A percentile compares a stretch with the other conserved stretches of the same genome.
Conservation (phyloP, 2,113 vertebrate species). For the Formicarius rufipectus region DNA sequence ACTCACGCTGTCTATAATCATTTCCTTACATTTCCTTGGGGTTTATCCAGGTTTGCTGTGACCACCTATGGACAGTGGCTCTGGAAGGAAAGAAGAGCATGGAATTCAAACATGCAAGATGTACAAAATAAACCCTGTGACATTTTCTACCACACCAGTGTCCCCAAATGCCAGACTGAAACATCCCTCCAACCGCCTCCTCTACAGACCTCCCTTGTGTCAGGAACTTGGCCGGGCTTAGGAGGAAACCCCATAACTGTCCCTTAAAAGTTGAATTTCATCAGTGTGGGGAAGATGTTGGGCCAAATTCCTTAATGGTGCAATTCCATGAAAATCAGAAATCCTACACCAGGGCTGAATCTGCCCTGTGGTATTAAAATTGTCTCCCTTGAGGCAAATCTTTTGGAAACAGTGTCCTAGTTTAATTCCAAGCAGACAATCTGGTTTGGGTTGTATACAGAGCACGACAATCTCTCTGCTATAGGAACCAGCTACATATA, state of each 20-base stretch:
- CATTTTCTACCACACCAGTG: slow-evolving; percentile 32
- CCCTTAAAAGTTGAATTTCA: slow-evolving; percentile 70
- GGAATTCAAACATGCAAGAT: background rate
- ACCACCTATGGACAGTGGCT: background rate
- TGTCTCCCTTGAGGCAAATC: slow-evolving; percentile 49
- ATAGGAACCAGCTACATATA: slow-evolving; percentile 46
- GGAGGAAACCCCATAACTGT: slow-evolving; percentile 74
- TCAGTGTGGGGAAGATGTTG: slow-evolving; percentile 71
- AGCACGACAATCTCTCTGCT: slow-evolving; percentile 55
- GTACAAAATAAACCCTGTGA: slow-evolving; percentile 47
- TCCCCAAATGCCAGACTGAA: slow-evolving; percentile 64
- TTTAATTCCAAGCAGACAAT: slow-evolving; percentile 76
- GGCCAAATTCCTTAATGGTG: slow-evolving; percentile 42
- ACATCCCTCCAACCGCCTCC: slow-evolving; percentile 30
- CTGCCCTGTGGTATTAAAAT: slow-evolving; percentile 39
- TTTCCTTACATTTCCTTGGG: slow-evolving; percentile 45
- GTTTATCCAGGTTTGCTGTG: slow-evolving; percentile 27
- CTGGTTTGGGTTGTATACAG: slow-evolving; percentile 72
- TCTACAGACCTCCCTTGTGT: slow-evolving; percentile 71
- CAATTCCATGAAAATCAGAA: slow-evolving; percentile 59
- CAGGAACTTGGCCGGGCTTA: slow-evolving; percentile 67
- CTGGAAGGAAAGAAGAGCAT: background rate
- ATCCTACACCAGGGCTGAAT: slow-evolving; percentile 34
- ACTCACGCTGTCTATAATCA: slow-evolving; percentile 40
- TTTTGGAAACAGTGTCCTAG: slow-evolving; percentile 67